phyloP scores from a whole-genome alignment of 2,797 vertebrate genomes.

The Rhinophrynus dorsalis region DNA sequence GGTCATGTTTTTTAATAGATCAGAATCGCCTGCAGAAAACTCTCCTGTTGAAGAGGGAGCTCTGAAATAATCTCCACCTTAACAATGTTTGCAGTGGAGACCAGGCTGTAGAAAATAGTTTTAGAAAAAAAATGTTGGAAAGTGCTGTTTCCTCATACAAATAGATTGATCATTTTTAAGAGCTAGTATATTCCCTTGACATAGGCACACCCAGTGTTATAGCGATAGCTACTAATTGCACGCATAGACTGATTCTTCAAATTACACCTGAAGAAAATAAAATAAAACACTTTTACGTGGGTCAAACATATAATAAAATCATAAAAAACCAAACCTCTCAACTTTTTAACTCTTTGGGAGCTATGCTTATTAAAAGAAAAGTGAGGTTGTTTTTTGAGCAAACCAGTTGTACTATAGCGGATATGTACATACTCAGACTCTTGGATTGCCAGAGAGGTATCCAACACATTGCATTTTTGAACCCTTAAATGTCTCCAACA shows the following conservation, averaged over 20 bases:
- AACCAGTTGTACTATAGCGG: too few relatives aligned
- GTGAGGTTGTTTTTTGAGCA: too few relatives aligned
- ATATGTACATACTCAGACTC: too few relatives aligned
- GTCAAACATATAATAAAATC: too few relatives aligned
- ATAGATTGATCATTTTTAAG: not conserved
- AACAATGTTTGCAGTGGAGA: slow-evolving; percentile 26
- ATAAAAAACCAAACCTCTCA: too few relatives aligned
- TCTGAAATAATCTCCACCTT: slow-evolving; percentile 37
- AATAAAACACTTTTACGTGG: too few relatives aligned
- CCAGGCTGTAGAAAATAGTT: not conserved
- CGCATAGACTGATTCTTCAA: not conserved
- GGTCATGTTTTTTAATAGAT: slow-evolving; percentile 72
- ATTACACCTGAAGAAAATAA: too few relatives aligned
- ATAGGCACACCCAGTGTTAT: not conserved
- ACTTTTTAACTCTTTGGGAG: too few relatives aligned
- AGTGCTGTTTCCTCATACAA: not conserved
- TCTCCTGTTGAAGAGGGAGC: slow-evolving; percentile 39
- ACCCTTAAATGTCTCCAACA: too few relatives aligned
- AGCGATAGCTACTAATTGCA: not conserved
- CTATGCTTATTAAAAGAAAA: too few relatives aligned
- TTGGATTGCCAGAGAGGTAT: too few relatives aligned
- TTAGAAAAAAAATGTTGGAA: not conserved
- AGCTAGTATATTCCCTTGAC: not conserved
- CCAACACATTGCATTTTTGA: too few relatives aligned
- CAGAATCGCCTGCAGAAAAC: slow-evolving; percentile 60